Evolutionary conservation across 2,888 invertebrate species (phyloP).

Genomic region (Conops quadrifasciatus): DNA sequence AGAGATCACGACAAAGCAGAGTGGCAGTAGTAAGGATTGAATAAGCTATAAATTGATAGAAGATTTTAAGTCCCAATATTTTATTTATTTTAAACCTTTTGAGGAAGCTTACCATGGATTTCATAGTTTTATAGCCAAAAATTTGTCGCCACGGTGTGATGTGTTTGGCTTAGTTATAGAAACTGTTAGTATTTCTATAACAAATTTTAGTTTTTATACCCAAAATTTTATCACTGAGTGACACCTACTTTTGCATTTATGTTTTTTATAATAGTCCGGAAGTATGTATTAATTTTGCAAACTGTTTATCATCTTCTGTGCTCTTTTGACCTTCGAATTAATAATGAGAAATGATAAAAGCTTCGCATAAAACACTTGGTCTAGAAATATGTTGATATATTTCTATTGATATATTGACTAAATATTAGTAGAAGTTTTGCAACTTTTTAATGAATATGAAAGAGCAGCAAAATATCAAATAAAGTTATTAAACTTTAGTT

Average conservation of each 20-base stretch:
- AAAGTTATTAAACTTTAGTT: too few species aligned
- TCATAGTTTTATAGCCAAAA: conserved; percentile 4
- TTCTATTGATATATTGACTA: conserved; percentile 32
- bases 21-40: neutral
- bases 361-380: too few species aligned
- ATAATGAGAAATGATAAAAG: conserved; percentile 30
- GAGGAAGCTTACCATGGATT: neutral
- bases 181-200: conserved; percentile 33
- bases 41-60: conserved; percentile 4
- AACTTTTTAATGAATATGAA: too few species aligned
- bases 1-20: neutral
- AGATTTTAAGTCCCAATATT: neutral
- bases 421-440: conserved; percentile 47
- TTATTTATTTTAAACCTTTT: neutral
- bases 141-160: conserved; percentile 38
- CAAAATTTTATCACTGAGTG: conserved; percentile 37
- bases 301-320: conserved; percentile 10
- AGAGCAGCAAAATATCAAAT: too few species aligned
- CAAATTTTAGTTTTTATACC: conserved; percentile 49
- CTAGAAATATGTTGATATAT: conserved; percentile 36
- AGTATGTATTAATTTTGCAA: neutral
- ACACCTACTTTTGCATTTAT: conserved; percentile 46
- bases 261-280: neutral
- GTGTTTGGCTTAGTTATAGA: neutral
- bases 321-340: conserved; percentile 52